These are phyloP conservation scores for Dendrophyllia cribrosa DNA, from an alignment of 64 coral and sea anemone genomes.

Conservation along the genomic window DNA sequence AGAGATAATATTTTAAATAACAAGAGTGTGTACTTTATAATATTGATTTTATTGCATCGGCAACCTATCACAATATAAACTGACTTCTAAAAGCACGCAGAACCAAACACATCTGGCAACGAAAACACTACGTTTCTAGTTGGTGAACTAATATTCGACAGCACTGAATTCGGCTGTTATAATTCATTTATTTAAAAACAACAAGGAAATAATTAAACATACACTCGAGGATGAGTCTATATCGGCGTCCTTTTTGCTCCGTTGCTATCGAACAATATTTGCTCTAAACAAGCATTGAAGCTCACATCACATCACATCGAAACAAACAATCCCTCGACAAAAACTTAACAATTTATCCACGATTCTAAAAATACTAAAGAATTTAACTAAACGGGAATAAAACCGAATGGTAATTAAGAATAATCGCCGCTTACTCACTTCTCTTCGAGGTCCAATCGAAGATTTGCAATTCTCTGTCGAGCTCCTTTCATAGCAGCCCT, in stretches of 20 bases:
- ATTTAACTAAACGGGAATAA: neutral
- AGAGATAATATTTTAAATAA: too few species aligned
- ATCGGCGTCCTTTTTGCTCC: neutral
- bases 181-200: neutral
- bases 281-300: neutral
- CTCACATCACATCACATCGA: neutral
- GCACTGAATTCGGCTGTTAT: neutral
- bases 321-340: conserved; percentile 5
- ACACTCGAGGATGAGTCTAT: too few species aligned
- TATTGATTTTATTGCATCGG: too few species aligned
- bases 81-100: too few species aligned
- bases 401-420: neutral
- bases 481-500: conserved; percentile 93
- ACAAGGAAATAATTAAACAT: neutral
- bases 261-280: neutral
- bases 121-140: neutral
- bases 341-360: neutral
- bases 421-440: conserved; percentile 75
- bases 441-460: conserved; percentile 90
- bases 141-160: neutral
- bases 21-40: too few species aligned
- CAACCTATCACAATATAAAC: too few species aligned
- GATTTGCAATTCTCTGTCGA: conserved; percentile 73
- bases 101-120: too few species aligned
- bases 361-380: too few species aligned